Evolutionary conservation across 2,888 invertebrate genomes (phyloP), one percentile per base, ranked within the genome.

Genomic region (Timandra comae): DNA sequence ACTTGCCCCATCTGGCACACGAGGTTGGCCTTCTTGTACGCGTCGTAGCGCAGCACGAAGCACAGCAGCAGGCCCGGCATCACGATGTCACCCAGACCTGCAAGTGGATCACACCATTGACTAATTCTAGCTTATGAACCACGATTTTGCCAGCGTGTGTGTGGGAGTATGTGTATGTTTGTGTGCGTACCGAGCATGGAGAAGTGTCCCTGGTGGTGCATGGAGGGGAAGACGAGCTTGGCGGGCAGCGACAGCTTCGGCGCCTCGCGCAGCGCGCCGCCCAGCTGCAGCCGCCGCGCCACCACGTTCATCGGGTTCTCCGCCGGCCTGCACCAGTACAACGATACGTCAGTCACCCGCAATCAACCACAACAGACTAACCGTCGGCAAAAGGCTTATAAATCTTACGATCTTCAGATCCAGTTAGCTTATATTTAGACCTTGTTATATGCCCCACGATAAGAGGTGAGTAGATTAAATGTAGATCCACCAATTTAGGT

Each of bases 1-100:
- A 89, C 88, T 51, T 85, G 85, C 26, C 89, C 89, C 63, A 89
- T 84, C 56, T 89, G 89, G 62, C 89, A 89, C 40, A 91, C 86
- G 29, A 93, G 88, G 66, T 94, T 95, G 30, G 94, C 91, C 77
- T 97, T 96, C 82, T 98, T 98, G 86, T 98, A 97, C 7, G 98
- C 97, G 86, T 98, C 98, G 76, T 98, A 98, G 23, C 98, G 94
- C 57, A 98, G 84, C 41, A 98, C 98, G 86, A 98, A 98, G 82
- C 98, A 98, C 49, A 98, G 87, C 59, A 98, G 77, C 32, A 98
- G 85, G 2, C 98, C 98, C 11, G 98, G 98, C 98, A 98, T 98
- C 33, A 98, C 97, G 31, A 94, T 93, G 68, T 94, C 93, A 9
- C 93, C 93, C 30, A 94, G 82, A 49, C 93, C 91, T 85, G 52